Evolutionary conservation across 2,113 vertebrate species (phyloP), one percentile per base, ranked within the genome.

Genomic region (Grantiella picta): DNA sequence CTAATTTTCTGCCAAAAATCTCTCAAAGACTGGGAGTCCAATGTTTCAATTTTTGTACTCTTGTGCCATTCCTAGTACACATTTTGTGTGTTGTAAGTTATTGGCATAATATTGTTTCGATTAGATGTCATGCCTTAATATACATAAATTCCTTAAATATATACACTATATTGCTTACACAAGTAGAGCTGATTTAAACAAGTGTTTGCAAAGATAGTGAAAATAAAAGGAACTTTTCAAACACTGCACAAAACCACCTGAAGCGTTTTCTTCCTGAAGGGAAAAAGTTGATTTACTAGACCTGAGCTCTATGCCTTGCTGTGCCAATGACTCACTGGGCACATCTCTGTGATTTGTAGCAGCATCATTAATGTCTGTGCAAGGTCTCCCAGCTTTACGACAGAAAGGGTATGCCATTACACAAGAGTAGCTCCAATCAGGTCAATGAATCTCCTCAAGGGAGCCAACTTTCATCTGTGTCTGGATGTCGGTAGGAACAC

Each of bases 401-500:
- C 60, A 93, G 44, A 93, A 77, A 85, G 85, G 75, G 71, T 82
- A 70, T 66, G 80, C 63, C 44, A 73, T 86, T 70, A 78, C 45
- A 53, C 63, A 70, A 71, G 38, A 90, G 54, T 49, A 91, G 59
- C 73, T 63, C 82, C 78, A 95, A 42, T 29, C 82, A 93, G 85
- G 91, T 95, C 94, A 96, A 15, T 60, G 79, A 91, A 94, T 80
- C 85, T 94, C 68, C 78, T 92, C 82, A 64, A 82, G 87, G 75
- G 85, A 96, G 90, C 79, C 76, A 68, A 90, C 40, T 88, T 95
- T 96, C 88, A 86, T 85, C 77, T 56, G 27, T 77, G 64, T 81
- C 84, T 75, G 52, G 20, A 45, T 88, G 38, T 52, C 83, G 60
- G 21, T 35, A 82, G 31, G 59, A 91, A 40, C 63, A 73, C 11